Evolutionary conservation across 1,140 invertebrate species (phyloP), one percentile per base, ranked within the genome.

Genomic region (Neotoxoptera formosana): DNA sequence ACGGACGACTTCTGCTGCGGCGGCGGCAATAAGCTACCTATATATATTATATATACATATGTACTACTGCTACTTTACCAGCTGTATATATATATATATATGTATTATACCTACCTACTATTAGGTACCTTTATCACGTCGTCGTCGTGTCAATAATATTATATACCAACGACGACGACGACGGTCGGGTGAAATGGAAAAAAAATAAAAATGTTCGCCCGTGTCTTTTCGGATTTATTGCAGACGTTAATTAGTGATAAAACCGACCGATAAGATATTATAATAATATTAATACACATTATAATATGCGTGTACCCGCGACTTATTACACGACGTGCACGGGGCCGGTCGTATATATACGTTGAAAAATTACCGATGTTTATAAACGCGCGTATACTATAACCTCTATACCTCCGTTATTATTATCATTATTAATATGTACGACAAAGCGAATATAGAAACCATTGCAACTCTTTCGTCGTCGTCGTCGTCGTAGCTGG

Each of bases 141-240:
- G 30, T 20, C 60, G 30, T n/a, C n/a, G 60, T 76, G n/a, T 41
- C n/a, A 41, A 4, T 41, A 41, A 41, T n/a, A 36, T 36, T 83
- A 83, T 83, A n/a, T n/a, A n/a, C n/a, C n/a, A n/a, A n/a, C 36
- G 76, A 83, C 76, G n/a, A 83, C 34, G 34, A 81, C 2, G 7
- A 36, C 17, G 60, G 60, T 76, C n/a, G 60, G 60, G 17, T 2
- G 41, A 41, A 41, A 41, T 41, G 41, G n/a, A n/a, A 41, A 41
- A 7, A 76, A 67, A 67, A 60, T 23, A 67, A n/a, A 76, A 76
- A 76, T 76, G 30, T 76, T 34, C 60, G 14, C 60, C 60, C 76
- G n/a, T 83, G 76, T 83, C 76, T 83, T 83, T 83, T 83, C 76
- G 76, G 76, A 83, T 83, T 83, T 83, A 83, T 83, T 34, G 76